Base-by-base conservation (phyloP, 2,113 vertebrate genomes). In the Macquaria ambigua region DNA sequence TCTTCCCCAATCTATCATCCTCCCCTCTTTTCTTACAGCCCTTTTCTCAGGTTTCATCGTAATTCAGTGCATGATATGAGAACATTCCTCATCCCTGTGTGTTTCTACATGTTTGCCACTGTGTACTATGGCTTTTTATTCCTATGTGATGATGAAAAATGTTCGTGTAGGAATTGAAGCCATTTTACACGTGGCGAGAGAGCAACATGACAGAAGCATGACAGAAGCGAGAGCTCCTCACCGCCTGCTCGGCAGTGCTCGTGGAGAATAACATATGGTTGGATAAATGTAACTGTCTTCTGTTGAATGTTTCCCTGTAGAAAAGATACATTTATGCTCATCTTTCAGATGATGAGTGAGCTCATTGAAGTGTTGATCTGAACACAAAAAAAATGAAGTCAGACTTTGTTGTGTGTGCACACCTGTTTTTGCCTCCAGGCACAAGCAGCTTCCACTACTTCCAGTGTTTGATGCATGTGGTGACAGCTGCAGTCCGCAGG, bases 81-180 rank as follows among this genome's bases (percentile, higher is more conserved):
- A 84, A 68, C 55, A 37, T 72, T 12, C 31, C 25, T 53, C 70
- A 59, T 34, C 14, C 12, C n/a, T 6, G 5, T n/a, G n/a, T 31
- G 61, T 52, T 53, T 77, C 77, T 43, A 41, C 67, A 37, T 68
- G 34, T 96, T 96, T 96, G 97, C 97, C 97, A 95, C 95, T 95
- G 97, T 98, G 98, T 97, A 96, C 97, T 99, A 99, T 99, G 98
- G 98, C 98, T 99, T 99, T 99, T 99, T 99, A 99, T 99, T 99
- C 98, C 98, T 99, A 99, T 98, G 98, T 99, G 98, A 99, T 97
- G 96, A 95, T 98, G 96, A 91, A 97, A 96, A 96, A 96, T 96
- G 96, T 96, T 99, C 98, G 96, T 96, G 97, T 99, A 99, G 98
- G 98, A 97, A 97, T 97, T 96, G 96, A 99, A 99, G 98, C 98